Conservation (phyloP, 2,797 vertebrate species). For the Neopelma chrysocephalum region DNA sequence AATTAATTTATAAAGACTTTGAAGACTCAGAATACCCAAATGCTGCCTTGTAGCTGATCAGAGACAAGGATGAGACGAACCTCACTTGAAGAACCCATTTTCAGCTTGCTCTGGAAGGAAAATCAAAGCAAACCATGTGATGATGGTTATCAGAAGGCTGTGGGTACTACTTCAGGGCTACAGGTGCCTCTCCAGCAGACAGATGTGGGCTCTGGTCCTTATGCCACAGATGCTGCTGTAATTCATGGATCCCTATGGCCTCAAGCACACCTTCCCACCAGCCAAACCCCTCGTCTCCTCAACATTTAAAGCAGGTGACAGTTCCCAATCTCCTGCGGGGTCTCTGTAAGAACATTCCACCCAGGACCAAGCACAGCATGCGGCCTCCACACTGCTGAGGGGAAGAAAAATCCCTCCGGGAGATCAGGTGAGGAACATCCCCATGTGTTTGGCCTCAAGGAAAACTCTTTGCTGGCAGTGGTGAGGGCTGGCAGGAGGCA, state of each 20-base stretch:
- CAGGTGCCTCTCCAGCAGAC: background rate
- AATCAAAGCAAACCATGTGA: background rate
- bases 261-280: background rate
- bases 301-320: background rate
- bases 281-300: background rate
- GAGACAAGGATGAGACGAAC: background rate
- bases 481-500: background rate
- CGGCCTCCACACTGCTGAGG: background rate
- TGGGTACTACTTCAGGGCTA: background rate
- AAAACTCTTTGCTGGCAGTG: background rate
- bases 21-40: background rate
- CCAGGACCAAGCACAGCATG: rapidly evolving
- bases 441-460: background rate
- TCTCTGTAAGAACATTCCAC: background rate
- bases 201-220: background rate
- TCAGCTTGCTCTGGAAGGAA: background rate
- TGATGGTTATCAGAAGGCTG: background rate
- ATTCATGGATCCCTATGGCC: background rate
- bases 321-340: background rate
- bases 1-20: background rate
- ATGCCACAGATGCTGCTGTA: background rate
- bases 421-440: rapidly evolving
- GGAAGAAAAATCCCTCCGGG: background rate
- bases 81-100: background rate
- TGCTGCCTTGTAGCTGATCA: background rate